phyloP scores from a whole-genome alignment of 2,797 vertebrate genomes.

The Melanotaenia nigrans region DNA sequence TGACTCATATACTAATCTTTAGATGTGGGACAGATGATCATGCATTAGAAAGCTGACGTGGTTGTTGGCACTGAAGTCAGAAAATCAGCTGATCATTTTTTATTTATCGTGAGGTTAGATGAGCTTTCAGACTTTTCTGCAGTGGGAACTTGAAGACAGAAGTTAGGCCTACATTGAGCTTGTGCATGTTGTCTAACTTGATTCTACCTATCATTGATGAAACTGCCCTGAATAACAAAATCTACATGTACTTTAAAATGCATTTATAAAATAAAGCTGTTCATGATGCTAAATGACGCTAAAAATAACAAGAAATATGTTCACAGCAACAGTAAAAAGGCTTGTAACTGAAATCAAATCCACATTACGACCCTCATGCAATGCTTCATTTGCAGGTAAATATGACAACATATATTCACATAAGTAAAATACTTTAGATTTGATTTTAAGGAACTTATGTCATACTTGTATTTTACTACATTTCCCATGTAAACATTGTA shows the following conservation, averaged over 20 bases:
- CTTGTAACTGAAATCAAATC: background rate
- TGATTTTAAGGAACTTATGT: background rate
- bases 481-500: background rate
- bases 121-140: conserved; percentile 7
- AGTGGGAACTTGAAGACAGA: conserved; percentile 35
- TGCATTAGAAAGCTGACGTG: background rate
- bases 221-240: background rate
- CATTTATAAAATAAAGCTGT: background rate
- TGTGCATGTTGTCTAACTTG: background rate
- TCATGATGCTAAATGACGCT: background rate
- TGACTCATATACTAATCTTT: background rate
- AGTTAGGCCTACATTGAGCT: background rate
- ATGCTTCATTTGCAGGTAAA: background rate
- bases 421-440: background rate
- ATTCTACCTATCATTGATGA: background rate
- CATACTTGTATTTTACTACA: background rate
- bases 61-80: conserved; percentile 15
- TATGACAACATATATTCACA: background rate
- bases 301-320: background rate
- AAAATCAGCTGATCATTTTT: conserved; percentile 50
- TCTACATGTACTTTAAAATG: background rate
- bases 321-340: background rate
- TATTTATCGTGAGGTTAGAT: conserved; percentile 50
- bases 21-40: background rate
- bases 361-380: background rate